phyloP scores from a whole-genome alignment of 64 coral and sea anemone genomes.

The Montipora foliosa region DNA sequence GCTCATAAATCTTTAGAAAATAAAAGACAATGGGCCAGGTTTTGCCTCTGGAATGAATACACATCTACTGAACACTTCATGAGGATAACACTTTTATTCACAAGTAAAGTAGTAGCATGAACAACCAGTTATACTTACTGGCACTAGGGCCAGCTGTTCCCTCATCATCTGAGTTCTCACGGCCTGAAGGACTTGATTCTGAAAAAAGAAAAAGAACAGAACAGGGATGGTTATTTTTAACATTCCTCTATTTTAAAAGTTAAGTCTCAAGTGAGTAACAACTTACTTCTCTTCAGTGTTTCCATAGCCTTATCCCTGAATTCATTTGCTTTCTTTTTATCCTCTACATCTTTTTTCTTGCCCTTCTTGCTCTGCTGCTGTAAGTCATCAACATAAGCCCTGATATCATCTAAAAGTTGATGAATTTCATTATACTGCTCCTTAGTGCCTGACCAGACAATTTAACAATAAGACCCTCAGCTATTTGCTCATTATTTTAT shows the following conservation, averaged over 20 bases:
- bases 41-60: conserved; percentile 52
- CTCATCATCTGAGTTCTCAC: conserved; percentile 67
- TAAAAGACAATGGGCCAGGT: conserved; percentile 61
- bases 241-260: conserved; percentile 59
- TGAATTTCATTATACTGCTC: conserved; percentile 69
- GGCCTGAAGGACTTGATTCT: conserved; percentile 69
- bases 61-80: conserved; percentile 65
- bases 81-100: conserved; percentile 50
- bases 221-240: conserved; percentile 66
- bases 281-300: conserved; percentile 74
- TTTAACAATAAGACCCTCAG: conserved; percentile 58
- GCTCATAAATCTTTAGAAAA: conserved; percentile 59
- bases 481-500: conserved; percentile 60
- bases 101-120: conserved; percentile 64
- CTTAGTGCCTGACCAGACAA: conserved; percentile 59
- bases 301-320: conserved; percentile 73
- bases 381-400: conserved; percentile 63
- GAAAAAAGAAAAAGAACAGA: conserved; percentile 49
- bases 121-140: conserved; percentile 73
- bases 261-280: conserved; percentile 67
- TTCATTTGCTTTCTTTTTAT: conserved; percentile 60
- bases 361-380: conserved; percentile 57
- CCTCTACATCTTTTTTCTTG: conserved; percentile 62
- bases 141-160: conserved; percentile 58
- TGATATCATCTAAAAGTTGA: conserved; percentile 71